Conservation (phyloP, 2,888 invertebrate species). For the Aleiodes testaceus region DNA sequence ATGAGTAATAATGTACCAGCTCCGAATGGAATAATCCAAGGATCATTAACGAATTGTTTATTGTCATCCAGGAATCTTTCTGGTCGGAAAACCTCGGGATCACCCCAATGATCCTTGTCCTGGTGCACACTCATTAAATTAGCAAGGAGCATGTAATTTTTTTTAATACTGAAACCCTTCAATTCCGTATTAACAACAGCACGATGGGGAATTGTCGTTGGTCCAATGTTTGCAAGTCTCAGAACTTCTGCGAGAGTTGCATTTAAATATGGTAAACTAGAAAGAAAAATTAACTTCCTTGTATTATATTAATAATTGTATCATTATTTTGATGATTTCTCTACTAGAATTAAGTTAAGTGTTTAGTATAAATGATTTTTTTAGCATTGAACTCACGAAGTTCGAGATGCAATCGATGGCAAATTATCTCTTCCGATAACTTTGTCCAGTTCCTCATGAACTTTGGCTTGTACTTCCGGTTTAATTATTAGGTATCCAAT, state of each 20-base stretch:
- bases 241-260: constrained; percentile 84
- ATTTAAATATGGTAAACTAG: constrained; percentile 85
- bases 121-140: constrained; percentile 83
- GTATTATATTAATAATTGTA: background rate
- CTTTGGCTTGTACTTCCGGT: constrained; percentile 81
- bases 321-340: too few relatives aligned
- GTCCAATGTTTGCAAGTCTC: constrained; percentile 84
- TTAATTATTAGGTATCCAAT: constrained; percentile 82
- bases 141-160: constrained; percentile 75
- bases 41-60: constrained; percentile 70
- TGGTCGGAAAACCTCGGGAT: constrained; percentile 82
- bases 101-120: constrained; percentile 78
- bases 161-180: constrained; percentile 84
- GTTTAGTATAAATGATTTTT: background rate
- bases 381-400: constrained; percentile 52
- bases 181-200: constrained; percentile 81
- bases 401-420: constrained; percentile 74
- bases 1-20: constrained; percentile 48
- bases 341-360: background rate
- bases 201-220: constrained; percentile 85
- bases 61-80: constrained; percentile 81
- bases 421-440: constrained; percentile 80
- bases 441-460: constrained; percentile 83
- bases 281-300: constrained; percentile 35
- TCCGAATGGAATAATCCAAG: constrained; percentile 62